Evolutionary conservation across 2,113 vertebrate genomes (phyloP), one percentile per base, ranked within the genome.

Genomic region (Psephotus haematonotus): DNA sequence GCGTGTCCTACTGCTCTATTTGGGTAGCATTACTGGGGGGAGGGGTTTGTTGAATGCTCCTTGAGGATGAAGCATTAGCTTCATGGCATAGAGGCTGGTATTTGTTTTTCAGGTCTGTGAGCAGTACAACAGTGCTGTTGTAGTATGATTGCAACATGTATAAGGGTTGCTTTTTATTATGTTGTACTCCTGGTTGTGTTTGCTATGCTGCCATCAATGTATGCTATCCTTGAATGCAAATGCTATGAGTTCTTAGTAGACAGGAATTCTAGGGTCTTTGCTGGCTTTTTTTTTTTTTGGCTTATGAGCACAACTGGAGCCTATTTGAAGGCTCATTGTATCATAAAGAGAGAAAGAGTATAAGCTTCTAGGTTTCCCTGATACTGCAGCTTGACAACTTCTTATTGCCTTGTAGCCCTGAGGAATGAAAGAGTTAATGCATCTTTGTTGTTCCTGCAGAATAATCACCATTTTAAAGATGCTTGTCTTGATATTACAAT

Each of bases 391-490:
- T 75, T 81, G 27, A 57, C 47, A 82, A 55, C 11, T 4, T 59
- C 9, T 87, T 28, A 37, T 68, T 74, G 49, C 33, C 49, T 78
- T 27, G 5, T 59, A 82, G 29, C 31, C 13, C 17, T 49, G 29
- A 74, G 67, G 43, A 63, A 33, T 41, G 15, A 50, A 82, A 44
- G 52, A 64, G 23, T 64, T 82, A 65, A 82, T 60, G 24, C 43
- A 49, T 31, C 37, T 81, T 90, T 86, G 55, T 80, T 0, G 3
- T 47, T 88, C 46, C 64, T 81, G 59, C 12, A 77, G 90, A 67
- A 70, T 86, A 83, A 83, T 80, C 37, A 35, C 28, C 10, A 1
- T 46, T 91, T 81, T 86, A 90, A 90, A 83, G 78, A 90, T 63
- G 41, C 15, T 15, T 92, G 43, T 33, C 24, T 86, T 93, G 72